Evolutionary conservation across 2,888 invertebrate genomes (phyloP), one percentile per base, ranked within the genome.

Genomic region (Andrena praecox): DNA sequence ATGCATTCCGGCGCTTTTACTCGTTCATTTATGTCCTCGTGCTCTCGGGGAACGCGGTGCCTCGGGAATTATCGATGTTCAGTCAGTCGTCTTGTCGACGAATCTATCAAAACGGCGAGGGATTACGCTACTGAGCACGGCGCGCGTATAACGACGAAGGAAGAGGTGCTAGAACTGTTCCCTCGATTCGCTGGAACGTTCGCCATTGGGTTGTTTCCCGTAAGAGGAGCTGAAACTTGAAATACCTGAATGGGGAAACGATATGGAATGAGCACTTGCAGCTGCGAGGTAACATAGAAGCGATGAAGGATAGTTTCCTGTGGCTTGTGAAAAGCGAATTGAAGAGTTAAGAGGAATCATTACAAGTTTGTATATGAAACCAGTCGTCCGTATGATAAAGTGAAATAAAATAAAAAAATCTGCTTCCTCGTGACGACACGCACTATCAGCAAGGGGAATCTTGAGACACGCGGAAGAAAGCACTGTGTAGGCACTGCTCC

Each of bases 31-130:
- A 24, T 24, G n/a, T 60, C 60, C 54, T 42, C 52, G 24, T 4
- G n/a, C 7, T 2, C 10, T 7, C 7, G 69, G 63, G 20, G 54
- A 74, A 82, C 83, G 77, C 77, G 52, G 73, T 71, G 83, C 33
- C 66, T 68, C 35, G 48, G 20, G 27, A 54, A 66, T 72, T 33
- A 31, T 42, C 27, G 54, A 33, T 27, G 48, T 66, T 68, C 80
- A 35, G 56, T 60, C 59, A 59, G 64, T 50, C n/a, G 16, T 67
- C 27, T 27, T 66, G 42, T 50, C 33, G 29, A 16, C 16, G 16
- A 42, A 42, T 42, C 42, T 42, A 42, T 42, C 42, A 42, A 42
- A 42, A 35, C 31, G 7, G 10, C 50, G 54, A 7, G 1, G 12
- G 29, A 42, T 48, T 59, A 56, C 24, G 24, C 27, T 56, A 24